These are phyloP conservation scores for Heterotilapia buettikoferi DNA, from an alignment of 2,113 vertebrate species.

Conservation along the genomic window DNA sequence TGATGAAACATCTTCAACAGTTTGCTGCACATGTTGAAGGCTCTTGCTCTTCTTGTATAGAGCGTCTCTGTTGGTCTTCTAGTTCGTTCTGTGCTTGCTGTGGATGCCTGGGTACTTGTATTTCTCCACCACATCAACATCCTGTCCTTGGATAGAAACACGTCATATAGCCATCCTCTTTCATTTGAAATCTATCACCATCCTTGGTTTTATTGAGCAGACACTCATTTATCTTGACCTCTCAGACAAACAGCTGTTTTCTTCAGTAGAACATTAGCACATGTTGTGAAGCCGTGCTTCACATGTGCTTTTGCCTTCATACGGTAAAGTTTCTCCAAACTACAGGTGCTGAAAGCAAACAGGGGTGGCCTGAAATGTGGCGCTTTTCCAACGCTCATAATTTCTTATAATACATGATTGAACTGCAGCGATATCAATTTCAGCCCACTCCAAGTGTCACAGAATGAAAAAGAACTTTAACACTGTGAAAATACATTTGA, in stretches of 20 bases:
- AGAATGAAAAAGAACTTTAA: not conserved
- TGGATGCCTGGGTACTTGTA: not conserved
- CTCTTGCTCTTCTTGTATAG: not conserved
- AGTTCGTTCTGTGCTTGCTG: not conserved
- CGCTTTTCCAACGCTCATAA: not conserved
- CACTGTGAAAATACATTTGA: not conserved
- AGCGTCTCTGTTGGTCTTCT: not conserved
- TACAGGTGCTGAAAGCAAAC: not conserved
- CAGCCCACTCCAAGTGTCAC: not conserved
- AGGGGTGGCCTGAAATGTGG: not conserved
- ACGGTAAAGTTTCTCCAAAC: not conserved
- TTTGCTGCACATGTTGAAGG: not conserved
- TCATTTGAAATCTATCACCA: not conserved
- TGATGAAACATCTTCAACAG: not conserved
- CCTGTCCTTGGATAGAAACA: not conserved
- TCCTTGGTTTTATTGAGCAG: not conserved
- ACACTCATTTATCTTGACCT: not conserved
- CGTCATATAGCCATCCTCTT: not conserved
- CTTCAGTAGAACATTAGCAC: not conserved
- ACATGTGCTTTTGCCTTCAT: not conserved
- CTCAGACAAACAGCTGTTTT: not conserved
- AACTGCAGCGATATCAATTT: not conserved
- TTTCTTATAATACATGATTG: not conserved
- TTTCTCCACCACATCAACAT: not conserved
- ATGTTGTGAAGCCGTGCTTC: not conserved